Conservation (phyloP, 2,888 invertebrate species). For the Clepsis dumicolana region DNA sequence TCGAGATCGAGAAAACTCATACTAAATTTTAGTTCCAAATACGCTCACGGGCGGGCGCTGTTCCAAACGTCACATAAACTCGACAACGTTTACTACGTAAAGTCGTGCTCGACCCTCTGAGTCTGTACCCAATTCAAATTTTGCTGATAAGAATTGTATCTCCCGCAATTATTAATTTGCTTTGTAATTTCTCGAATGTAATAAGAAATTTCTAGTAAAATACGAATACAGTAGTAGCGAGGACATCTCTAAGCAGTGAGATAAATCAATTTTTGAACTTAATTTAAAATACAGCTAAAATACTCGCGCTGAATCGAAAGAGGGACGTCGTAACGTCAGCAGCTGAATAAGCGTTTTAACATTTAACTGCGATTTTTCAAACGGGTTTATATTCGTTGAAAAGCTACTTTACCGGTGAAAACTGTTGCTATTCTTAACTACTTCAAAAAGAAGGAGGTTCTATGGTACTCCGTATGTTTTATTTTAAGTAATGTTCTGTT, state of each 20-base stretch:
- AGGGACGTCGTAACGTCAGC: slow-evolving; percentile 56
- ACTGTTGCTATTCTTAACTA: background rate
- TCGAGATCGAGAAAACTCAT: no score
- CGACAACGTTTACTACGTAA: no score
- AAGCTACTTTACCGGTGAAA: background rate
- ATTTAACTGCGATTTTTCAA: slow-evolving; percentile 9
- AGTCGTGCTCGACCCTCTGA: no score
- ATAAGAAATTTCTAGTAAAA: slow-evolving; percentile 30
- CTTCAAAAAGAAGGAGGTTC: no score
- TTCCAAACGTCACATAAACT: no score
- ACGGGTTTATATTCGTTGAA: background rate
- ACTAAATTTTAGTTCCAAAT: no score
- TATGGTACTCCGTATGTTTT: no score
- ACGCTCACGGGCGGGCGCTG: no score
- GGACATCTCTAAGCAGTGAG: slow-evolving; percentile 48
- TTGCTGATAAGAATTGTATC: background rate
- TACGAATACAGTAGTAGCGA: slow-evolving; percentile 39
- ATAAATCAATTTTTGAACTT: slow-evolving; percentile 64
- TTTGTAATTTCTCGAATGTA: slow-evolving; percentile 22
- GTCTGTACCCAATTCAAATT: no score
- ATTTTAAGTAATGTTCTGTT: no score
- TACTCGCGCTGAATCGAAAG: slow-evolving; percentile 62
- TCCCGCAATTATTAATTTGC: background rate
- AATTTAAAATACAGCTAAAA: slow-evolving; percentile 67
- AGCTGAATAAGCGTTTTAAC: slow-evolving; percentile 37